Conservation (phyloP, 2,113 vertebrate species). For the Brachypodius melanocephalos region DNA sequence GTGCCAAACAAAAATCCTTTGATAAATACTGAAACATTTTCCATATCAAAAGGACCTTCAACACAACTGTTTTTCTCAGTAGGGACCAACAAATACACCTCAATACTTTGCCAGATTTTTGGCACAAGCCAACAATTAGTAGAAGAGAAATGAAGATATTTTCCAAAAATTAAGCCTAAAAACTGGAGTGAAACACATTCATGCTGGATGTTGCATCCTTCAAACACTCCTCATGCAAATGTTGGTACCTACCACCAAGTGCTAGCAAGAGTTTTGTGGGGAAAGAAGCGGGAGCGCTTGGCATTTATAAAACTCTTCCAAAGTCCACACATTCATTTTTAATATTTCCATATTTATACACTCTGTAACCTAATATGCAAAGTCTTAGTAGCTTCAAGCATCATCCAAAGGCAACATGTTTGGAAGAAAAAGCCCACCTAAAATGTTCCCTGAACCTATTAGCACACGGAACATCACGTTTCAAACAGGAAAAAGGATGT, state of each 20-base stretch:
- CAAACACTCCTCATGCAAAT: neutral
- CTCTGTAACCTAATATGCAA: neutral
- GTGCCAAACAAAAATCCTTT: neutral
- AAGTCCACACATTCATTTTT: neutral
- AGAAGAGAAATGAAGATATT: neutral
- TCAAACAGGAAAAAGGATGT: neutral
- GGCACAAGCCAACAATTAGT: neutral
- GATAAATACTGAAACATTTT: neutral
- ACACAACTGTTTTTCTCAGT: neutral
- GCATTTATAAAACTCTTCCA: neutral
- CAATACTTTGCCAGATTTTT: neutral
- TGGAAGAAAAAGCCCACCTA: neutral
- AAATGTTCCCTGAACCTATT: neutral
- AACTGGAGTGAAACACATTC: neutral
- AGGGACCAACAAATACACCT: neutral
- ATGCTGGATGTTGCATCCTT: neutral
- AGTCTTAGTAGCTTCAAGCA: neutral
- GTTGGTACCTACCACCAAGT: neutral
- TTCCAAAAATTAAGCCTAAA: neutral
- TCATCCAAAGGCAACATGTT: neutral
- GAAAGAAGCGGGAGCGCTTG: neutral
- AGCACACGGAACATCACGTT: neutral
- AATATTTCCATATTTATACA: neutral
- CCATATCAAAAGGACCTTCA: neutral
- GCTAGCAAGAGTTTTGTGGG: neutral